Percentiles rank a stretch among this genome's conserved stretches.
These are phyloP conservation scores for Anoplopoma fimbria DNA, from an alignment of 2,113 vertebrate species.

Conservation along the genomic window DNA sequence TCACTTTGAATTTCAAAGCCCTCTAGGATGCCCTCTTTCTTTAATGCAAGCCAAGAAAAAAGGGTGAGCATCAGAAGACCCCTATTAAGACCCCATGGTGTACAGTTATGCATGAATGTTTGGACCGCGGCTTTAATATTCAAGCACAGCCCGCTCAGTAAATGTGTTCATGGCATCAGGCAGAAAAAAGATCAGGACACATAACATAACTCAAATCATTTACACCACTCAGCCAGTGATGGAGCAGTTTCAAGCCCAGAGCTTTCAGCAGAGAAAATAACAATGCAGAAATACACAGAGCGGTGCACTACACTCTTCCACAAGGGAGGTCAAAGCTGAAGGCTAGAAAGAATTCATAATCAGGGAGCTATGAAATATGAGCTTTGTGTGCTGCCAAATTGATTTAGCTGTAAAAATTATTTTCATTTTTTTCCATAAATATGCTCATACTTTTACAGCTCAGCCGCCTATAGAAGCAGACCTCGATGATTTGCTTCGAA, in stretches of 20 bases:
- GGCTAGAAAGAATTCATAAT: constrained; percentile 72
- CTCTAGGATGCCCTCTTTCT: constrained; percentile 45
- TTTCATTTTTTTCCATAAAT: constrained; percentile 81
- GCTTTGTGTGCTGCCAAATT: constrained; percentile 75
- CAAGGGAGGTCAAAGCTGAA: constrained; percentile 74
- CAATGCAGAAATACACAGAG: constrained; percentile 65
- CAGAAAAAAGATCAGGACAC: constrained; percentile 53
- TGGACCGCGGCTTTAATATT: constrained; percentile 45
- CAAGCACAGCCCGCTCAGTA: constrained; percentile 31
- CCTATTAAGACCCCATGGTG: constrained; percentile 31
- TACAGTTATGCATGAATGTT: constrained; percentile 12
- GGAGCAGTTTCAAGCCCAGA: constrained; percentile 60
- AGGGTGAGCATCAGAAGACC: constrained; percentile 34
- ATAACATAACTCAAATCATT: constrained; percentile 59
- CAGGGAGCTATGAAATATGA: constrained; percentile 71
- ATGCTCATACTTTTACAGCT: constrained; percentile 68
- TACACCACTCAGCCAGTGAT: constrained; percentile 57
- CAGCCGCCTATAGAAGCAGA: constrained; percentile 64
- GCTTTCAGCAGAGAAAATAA: constrained; percentile 68
- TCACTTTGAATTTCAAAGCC: constrained; percentile 60
- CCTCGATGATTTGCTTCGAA: constrained; percentile 70
- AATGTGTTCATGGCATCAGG: constrained; percentile 36
- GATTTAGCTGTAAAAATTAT: constrained; percentile 77
- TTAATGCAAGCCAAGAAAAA: constrained; percentile 58
- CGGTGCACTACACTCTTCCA: constrained; percentile 59